Evolutionary conservation across 2,113 vertebrate species (phyloP).

Genomic region (Burhinus oedicnemus): DNA sequence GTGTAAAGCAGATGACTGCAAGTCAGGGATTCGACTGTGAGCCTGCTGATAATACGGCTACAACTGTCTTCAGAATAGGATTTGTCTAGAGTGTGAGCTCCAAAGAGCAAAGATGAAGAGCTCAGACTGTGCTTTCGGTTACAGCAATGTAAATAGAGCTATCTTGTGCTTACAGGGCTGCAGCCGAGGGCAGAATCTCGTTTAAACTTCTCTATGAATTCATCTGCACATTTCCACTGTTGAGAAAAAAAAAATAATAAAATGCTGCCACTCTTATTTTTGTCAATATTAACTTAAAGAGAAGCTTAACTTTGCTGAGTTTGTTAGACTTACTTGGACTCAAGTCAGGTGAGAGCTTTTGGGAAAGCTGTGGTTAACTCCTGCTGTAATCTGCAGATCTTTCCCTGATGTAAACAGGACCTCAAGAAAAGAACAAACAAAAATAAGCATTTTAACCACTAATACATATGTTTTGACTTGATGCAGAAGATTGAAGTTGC

Average conservation of each 20-base stretch:
- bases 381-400: constrained; percentile 6
- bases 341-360: neutral
- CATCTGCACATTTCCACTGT: neutral
- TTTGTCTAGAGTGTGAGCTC: neutral
- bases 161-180: neutral
- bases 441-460: constrained; percentile 5
- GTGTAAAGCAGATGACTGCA: neutral
- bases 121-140: neutral
- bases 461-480: neutral
- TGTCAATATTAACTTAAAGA: neutral
- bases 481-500: neutral
- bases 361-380: neutral
- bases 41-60: neutral
- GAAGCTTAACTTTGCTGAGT: neutral
- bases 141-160: neutral
- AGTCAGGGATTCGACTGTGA: neutral
- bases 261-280: neutral
- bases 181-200: neutral
- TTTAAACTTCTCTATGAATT: neutral
- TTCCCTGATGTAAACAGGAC: constrained; percentile 6
- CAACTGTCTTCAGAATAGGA: neutral
- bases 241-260: neutral
- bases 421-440: constrained; percentile 18
- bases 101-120: neutral
- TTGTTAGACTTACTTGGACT: neutral